Conservation (phyloP, 2,113 vertebrate species). For the Casuarius casuarius region DNA sequence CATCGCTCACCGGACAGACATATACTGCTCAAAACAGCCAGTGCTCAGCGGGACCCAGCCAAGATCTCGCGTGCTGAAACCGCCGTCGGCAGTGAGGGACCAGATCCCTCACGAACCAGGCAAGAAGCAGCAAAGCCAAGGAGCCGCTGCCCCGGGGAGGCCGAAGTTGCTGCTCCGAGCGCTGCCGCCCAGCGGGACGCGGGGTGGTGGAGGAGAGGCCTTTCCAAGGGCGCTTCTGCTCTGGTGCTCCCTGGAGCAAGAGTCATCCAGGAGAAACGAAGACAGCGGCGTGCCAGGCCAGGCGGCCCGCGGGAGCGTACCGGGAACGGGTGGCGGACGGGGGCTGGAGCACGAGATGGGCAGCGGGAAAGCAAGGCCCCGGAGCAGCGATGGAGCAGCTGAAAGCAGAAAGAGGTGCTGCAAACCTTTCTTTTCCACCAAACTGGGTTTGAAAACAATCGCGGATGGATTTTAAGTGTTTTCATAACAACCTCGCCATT, state of each 20-base stretch:
- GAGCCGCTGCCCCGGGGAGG: background rate
- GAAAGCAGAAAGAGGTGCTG: background rate
- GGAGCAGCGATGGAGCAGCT: background rate
- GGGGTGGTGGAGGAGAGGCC: background rate
- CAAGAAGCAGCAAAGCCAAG: background rate
- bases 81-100: rapidly evolving
- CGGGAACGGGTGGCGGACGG: background rate
- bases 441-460: background rate
- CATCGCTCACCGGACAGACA: background rate
- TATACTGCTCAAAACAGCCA: background rate
- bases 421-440: background rate
- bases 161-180: background rate
- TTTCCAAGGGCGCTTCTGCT: rapidly evolving
- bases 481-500: background rate
- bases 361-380: background rate
- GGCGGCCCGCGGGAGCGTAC: background rate
- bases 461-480: background rate
- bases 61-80: rapidly evolving
- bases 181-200: background rate
- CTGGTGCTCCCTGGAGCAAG: background rate
- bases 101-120: rapidly evolving
- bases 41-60: background rate
- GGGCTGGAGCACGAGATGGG: background rate
- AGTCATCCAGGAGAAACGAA: background rate
- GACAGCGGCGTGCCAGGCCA: background rate